Evolutionary conservation across 2,113 vertebrate species (phyloP).

Genomic region (Poecile atricapillus): DNA sequence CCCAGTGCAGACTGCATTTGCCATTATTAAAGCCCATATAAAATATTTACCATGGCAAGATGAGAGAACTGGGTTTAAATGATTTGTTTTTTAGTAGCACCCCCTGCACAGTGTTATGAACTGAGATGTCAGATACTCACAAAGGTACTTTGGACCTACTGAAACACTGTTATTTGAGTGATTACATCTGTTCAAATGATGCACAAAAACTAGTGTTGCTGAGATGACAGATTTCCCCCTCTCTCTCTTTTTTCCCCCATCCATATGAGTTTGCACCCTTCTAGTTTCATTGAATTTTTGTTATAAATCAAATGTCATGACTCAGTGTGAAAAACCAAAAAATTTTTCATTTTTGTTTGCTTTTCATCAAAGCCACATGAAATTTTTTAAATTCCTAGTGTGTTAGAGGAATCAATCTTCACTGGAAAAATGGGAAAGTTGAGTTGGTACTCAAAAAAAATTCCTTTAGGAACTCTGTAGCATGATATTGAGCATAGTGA

Average conservation of each 20-base stretch:
- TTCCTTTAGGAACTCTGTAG: not conserved
- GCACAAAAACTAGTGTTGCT: not conserved
- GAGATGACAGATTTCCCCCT: not conserved
- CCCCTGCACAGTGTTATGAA: not conserved
- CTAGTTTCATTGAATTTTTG: not conserved
- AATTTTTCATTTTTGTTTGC: not conserved
- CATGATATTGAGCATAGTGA: not conserved
- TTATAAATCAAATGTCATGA: not conserved
- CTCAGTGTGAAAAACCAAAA: not conserved
- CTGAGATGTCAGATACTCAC: not conserved
- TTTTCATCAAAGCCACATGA: not conserved
- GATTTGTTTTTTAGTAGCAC: not conserved
- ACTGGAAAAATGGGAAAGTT: not conserved
- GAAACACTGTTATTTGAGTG: slow-evolving; percentile 60
- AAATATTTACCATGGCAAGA: not conserved
- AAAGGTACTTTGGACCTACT: not conserved
- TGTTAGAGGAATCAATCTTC: not conserved
- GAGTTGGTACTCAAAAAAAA: not conserved
- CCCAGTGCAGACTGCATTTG: not conserved
- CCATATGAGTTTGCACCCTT: slow-evolving; percentile 48
- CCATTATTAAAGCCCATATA: not conserved
- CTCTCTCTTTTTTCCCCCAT: too few relatives aligned
- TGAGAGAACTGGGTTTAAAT: not conserved
- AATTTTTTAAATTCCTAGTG: not conserved
- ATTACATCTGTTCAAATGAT: slow-evolving; percentile 45